These are phyloP conservation scores for Cepaea hortensis DNA, from an alignment of 2,888 invertebrate genomes.

Conservation along the genomic window DNA sequence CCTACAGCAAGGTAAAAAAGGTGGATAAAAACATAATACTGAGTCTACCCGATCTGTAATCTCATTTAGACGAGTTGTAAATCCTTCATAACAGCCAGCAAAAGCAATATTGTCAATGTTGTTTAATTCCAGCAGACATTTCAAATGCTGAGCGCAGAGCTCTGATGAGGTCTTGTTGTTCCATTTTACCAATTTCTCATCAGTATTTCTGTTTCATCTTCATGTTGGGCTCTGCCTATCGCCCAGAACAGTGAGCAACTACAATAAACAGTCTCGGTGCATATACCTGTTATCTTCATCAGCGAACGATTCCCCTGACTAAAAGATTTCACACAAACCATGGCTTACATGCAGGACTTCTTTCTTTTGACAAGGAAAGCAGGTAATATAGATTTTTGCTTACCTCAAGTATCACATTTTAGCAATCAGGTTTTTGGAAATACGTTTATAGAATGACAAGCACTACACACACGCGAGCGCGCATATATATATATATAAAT, in stretches of 20 bases:
- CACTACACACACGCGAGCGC: too few species aligned
- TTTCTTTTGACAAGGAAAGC: neutral
- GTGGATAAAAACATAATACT: neutral
- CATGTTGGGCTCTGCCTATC: neutral
- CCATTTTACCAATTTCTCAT: neutral
- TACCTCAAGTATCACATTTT: neutral
- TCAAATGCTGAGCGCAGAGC: neutral
- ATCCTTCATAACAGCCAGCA: neutral
- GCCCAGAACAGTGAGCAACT: neutral
- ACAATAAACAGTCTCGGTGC: constrained; percentile 6
- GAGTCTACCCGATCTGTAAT: neutral
- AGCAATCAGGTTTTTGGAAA: neutral
- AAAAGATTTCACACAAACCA: constrained; percentile 5
- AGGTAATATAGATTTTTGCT: neutral
- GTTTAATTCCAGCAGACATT: neutral
- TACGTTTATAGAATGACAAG: too few species aligned
- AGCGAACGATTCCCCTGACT: neutral
- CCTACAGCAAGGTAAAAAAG: too few species aligned
- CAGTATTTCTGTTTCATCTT: constrained; percentile 11
- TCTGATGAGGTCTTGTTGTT: neutral
- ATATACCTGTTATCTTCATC: constrained; percentile 10
- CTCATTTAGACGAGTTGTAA: neutral
- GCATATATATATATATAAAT: too few species aligned
- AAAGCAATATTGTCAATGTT: constrained; percentile 1
- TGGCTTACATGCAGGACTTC: neutral